Evolutionary conservation across 2,113 vertebrate genomes (phyloP).

Genomic region (Jaculus jaculus): DNA sequence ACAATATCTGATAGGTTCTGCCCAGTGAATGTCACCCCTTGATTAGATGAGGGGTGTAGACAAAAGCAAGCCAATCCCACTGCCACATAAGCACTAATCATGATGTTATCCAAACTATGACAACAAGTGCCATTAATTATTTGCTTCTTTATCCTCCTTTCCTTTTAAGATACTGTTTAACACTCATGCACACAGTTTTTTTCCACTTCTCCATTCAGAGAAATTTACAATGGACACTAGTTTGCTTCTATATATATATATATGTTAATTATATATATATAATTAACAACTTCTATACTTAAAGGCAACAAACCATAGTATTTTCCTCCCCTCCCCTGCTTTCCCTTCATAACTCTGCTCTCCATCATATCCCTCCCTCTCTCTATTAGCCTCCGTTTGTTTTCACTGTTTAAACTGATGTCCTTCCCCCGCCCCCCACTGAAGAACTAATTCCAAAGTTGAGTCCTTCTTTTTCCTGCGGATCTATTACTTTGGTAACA

Average conservation of each 20-base stretch:
- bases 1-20: neutral
- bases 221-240: neutral
- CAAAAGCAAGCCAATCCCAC: neutral
- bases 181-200: neutral
- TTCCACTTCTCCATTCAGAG: neutral
- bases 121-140: neutral
- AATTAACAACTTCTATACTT: no score
- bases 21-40: neutral
- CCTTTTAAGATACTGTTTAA: neutral
- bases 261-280: no score
- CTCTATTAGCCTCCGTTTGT: no score
- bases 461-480: constrained; percentile 48
- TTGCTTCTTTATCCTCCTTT: neutral
- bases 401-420: neutral
- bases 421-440: neutral
- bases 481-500: constrained; percentile 41
- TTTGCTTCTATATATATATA: no score
- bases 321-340: no score
- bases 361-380: no score
- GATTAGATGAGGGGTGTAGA: neutral
- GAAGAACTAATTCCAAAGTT: constrained; percentile 56
- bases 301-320: no score
- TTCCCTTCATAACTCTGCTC: no score
- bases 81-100: neutral
- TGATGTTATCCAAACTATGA: neutral